phyloP scores from a whole-genome alignment of 37 sponge, comb jelly and placozoan species.

The Petrosia ficiformis region DNA sequence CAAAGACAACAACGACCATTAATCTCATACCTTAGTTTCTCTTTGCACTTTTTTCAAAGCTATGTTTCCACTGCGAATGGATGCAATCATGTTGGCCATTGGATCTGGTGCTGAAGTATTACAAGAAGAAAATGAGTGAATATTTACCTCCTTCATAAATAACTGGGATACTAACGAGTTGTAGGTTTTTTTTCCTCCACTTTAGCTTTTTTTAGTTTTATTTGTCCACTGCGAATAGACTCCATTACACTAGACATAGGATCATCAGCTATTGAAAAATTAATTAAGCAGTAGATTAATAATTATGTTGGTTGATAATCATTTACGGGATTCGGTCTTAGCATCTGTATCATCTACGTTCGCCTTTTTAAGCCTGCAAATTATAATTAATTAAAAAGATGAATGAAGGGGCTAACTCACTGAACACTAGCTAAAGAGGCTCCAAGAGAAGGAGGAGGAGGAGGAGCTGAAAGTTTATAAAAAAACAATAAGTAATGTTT shows the following conservation, averaged over 20 bases:
- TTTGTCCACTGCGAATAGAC: slow-evolving; percentile 26
- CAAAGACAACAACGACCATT: neutral
- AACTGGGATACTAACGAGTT: neutral
- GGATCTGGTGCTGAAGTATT: slow-evolving; percentile 41
- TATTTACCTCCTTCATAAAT: no score
- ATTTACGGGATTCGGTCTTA: no score
- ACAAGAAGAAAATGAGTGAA: neutral
- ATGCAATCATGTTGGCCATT: slow-evolving; percentile 71
- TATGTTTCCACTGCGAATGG: slow-evolving; percentile 60
- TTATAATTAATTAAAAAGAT: no score
- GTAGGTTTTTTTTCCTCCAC: slow-evolving; percentile 11
- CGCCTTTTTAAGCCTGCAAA: no score
- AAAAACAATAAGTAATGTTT: no score
- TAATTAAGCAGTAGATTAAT: neutral
- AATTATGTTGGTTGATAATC: neutral
- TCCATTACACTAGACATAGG: slow-evolving; percentile 46
- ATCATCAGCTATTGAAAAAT: slow-evolving; percentile 20
- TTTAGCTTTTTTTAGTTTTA: slow-evolving; percentile 22
- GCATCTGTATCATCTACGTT: no score
- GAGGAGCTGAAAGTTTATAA: slow-evolving; percentile 11
- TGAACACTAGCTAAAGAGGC: slow-evolving; percentile 1
- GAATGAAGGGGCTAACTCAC: no score
- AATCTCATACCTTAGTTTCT: neutral
- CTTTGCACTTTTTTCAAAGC: slow-evolving; percentile 38
- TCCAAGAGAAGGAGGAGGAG: slow-evolving; percentile 3